Percentiles rank a stretch among this genome's conserved stretches.
Evolutionary conservation across 2,888 invertebrate species (phyloP).

Genomic region (Nephrotoma flavescens): DNA sequence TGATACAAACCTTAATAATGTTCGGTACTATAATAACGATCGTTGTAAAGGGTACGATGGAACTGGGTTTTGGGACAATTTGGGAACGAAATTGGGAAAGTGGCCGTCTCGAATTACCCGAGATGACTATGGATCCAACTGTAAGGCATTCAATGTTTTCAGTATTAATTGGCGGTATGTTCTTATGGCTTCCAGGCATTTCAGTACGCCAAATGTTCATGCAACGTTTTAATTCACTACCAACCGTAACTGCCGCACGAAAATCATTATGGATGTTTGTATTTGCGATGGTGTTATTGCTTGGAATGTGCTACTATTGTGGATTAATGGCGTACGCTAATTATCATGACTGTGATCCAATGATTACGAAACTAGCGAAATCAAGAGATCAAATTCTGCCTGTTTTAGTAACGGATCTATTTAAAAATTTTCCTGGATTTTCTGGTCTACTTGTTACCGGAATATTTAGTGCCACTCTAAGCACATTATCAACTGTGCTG

Average conservation of each 20-base stretch:
- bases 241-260: conserved; percentile 28
- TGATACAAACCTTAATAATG: conserved; percentile 46
- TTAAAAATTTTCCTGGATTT: conserved; percentile 62
- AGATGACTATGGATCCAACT: not conserved
- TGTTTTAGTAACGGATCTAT: conserved; percentile 68
- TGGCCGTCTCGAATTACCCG: not conserved
- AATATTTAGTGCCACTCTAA: conserved; percentile 79
- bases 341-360: conserved; percentile 32
- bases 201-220: conserved; percentile 61
- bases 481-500: conserved; percentile 64
- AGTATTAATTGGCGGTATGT: not conserved
- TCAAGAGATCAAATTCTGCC: conserved; percentile 71
- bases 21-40: conserved; percentile 23
- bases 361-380: conserved; percentile 19
- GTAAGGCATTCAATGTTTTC: not conserved
- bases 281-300: conserved; percentile 41
- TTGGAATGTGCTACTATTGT: conserved; percentile 43
- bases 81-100: not conserved
- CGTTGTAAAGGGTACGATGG: not conserved
- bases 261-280: conserved; percentile 44
- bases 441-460: conserved; percentile 82
- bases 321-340: conserved; percentile 59
- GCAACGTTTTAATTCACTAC: conserved; percentile 66
- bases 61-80: not conserved
- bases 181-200: conserved; percentile 53